Conservation (phyloP, 2,113 vertebrate species). For the Alces alces region DNA sequence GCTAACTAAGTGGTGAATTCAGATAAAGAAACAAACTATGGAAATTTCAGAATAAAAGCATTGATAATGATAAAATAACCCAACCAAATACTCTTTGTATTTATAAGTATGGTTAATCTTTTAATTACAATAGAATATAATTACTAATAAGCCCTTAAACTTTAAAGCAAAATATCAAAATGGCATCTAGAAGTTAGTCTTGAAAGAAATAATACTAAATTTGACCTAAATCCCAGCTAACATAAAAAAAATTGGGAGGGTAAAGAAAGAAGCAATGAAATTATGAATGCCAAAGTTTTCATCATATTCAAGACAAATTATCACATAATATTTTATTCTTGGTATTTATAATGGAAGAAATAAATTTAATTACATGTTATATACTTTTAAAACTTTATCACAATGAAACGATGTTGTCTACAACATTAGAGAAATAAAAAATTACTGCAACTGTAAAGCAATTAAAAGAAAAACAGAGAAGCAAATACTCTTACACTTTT, state of each 20-base stretch:
- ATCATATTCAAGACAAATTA: not conserved
- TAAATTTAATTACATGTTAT: not conserved
- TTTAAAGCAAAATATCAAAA: slow-evolving; percentile 16
- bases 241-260: not conserved
- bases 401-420: not conserved
- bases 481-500: not conserved
- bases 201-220: not conserved
- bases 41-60: not conserved
- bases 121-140: not conserved
- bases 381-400: not conserved
- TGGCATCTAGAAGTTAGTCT: not conserved
- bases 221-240: not conserved
- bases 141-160: not conserved
- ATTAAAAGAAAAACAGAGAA: not conserved
- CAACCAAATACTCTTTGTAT: not conserved
- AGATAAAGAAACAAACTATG: not conserved
- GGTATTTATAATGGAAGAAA: not conserved
- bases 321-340: not conserved
- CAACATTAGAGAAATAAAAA: not conserved
- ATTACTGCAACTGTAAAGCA: not conserved
- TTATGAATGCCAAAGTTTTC: not conserved
- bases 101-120: not conserved
- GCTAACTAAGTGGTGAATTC: not conserved
- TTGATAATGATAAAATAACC: not conserved
- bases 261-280: not conserved